Conservation (phyloP, 2,888 invertebrate genomes). For the Eilema griseolum region DNA sequence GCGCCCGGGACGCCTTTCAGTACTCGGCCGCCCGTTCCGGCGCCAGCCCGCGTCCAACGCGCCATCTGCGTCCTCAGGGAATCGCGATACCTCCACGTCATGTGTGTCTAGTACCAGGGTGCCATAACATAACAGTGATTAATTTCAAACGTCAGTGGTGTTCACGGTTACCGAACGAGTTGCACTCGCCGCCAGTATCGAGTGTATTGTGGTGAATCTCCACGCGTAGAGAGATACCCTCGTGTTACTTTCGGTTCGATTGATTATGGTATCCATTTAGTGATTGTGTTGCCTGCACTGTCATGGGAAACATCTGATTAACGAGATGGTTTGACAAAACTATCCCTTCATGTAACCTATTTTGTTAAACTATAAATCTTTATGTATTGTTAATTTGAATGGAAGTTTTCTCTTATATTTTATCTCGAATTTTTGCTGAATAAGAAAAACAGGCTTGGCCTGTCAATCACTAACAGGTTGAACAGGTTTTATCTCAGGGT, state of each 20-base stretch:
- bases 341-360: background rate
- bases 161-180: conserved; percentile 41
- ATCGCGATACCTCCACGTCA: conserved; percentile 49
- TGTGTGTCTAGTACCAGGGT: conserved; percentile 61
- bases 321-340: conserved; percentile 2
- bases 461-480: conserved; percentile 48
- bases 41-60: conserved; percentile 69
- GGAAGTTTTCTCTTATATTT: background rate
- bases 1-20: conserved; percentile 73
- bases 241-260: conserved; percentile 54
- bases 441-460: conserved; percentile 31
- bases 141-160: conserved; percentile 60
- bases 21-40: conserved; percentile 79
- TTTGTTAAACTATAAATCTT: background rate
- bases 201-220: conserved; percentile 39
- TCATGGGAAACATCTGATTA: background rate
- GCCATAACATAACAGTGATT: conserved; percentile 60
- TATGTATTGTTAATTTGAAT: background rate
- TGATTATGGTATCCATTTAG: conserved; percentile 57
- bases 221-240: conserved; percentile 38
- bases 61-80: conserved; percentile 37
- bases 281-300: conserved; percentile 25
- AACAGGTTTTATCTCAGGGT: conserved; percentile 49
- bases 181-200: conserved; percentile 26
- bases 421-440: conserved; percentile 25